phyloP scores from a whole-genome alignment of 2,888 invertebrate genomes.

The Caenorhabditis plicata region DNA sequence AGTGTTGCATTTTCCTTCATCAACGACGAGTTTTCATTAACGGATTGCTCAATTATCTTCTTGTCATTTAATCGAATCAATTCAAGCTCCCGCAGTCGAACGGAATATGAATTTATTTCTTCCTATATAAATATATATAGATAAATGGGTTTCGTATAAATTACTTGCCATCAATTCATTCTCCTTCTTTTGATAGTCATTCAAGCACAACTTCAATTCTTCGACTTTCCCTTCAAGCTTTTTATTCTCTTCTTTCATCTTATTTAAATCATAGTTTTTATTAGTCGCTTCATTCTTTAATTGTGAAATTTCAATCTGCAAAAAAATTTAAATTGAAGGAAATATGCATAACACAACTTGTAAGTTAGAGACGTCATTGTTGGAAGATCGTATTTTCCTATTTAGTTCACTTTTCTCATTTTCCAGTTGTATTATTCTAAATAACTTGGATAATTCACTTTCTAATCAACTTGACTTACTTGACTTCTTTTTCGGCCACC shows the following conservation, averaged over 20 bases:
- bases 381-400: slow-evolving; percentile 14
- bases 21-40: slow-evolving; percentile 34
- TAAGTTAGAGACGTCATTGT: slow-evolving; percentile 18
- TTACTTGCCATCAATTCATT: slow-evolving; percentile 10
- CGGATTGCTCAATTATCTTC: slow-evolving; percentile 19
- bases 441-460: neutral
- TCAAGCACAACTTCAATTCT: slow-evolving; percentile 6
- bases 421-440: slow-evolving; percentile 16
- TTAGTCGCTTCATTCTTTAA: slow-evolving; percentile 8
- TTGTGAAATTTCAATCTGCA: slow-evolving; percentile 16
- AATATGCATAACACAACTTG: slow-evolving; percentile 5
- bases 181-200: slow-evolving; percentile 7
- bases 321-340: slow-evolving; percentile 1
- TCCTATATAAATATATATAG: slow-evolving; percentile 7
- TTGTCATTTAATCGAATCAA: slow-evolving; percentile 22
- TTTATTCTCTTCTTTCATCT: slow-evolving; percentile 13
- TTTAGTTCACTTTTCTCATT: slow-evolving; percentile 26
- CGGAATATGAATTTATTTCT: slow-evolving; percentile 3
- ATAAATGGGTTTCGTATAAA: neutral
- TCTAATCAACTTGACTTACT: slow-evolving; percentile 1
- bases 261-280: slow-evolving; percentile 14
- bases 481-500: slow-evolving; percentile 45
- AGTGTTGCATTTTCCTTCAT: slow-evolving; percentile 43
- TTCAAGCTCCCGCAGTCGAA: slow-evolving; percentile 21
- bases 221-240: slow-evolving; percentile 4